These are phyloP conservation scores for Dysidea cf. avara DNA, from an alignment of 37 sponge, comb jelly and placozoan genomes.

Conservation along the genomic window DNA sequence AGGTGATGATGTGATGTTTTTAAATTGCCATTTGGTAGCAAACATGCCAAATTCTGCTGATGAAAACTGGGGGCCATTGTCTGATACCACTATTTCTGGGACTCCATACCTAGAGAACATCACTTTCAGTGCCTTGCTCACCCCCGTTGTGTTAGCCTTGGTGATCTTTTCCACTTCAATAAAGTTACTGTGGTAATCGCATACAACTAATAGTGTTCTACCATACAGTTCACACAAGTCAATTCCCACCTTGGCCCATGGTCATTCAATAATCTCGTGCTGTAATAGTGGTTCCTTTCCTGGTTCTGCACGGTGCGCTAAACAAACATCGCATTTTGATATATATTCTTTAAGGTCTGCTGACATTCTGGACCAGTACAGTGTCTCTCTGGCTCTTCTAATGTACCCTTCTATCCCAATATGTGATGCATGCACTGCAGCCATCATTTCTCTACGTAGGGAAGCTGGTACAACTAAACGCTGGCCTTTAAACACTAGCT, in stretches of 20 bases:
- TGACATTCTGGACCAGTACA: constrained; percentile 37
- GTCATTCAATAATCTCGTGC: constrained; percentile 8
- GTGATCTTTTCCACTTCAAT: no score
- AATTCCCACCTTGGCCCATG: constrained; percentile 29
- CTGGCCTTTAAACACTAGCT: no score
- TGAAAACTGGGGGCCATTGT: constrained; percentile 55
- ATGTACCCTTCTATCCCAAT: no score
- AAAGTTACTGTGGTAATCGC: constrained; percentile 1
- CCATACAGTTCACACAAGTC: neutral
- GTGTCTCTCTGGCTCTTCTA: no score
- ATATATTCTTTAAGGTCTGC: constrained; percentile 13
- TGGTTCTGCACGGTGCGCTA: constrained; percentile 6
- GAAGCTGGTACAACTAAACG: no score
- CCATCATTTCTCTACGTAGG: no score
- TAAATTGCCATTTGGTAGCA: constrained; percentile 31
- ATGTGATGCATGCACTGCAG: no score
- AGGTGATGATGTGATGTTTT: constrained; percentile 13
- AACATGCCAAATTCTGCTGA: constrained; percentile 41
- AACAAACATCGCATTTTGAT: constrained; percentile 19
- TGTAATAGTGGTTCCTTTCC: constrained; percentile 26
- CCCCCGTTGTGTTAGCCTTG: neutral
- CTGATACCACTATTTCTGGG: constrained; percentile 14
- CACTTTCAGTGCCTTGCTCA: constrained; percentile 7
- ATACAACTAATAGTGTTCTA: neutral
- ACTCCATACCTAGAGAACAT: no score